phyloP scores from a whole-genome alignment of 2,888 invertebrate species.

The Macaria notata region DNA sequence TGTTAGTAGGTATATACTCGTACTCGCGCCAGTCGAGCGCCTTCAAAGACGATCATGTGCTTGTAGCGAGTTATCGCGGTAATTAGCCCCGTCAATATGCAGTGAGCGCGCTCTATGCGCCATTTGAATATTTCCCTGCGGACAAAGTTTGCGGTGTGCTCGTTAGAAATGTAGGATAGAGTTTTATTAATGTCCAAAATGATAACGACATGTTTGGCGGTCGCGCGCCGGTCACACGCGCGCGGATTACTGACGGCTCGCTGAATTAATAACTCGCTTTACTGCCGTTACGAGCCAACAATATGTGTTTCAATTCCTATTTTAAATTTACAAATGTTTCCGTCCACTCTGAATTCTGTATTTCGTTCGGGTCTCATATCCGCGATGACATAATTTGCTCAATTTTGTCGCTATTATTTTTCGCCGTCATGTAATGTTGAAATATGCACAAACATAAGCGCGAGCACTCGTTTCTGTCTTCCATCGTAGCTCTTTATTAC shows the following conservation, averaged over 20 bases:
- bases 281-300: slow-evolving; percentile 46
- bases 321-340: slow-evolving; percentile 56
- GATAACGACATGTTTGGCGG: slow-evolving; percentile 64
- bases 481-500: slow-evolving; percentile 32
- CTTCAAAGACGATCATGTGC: slow-evolving; percentile 9
- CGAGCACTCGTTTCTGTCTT: slow-evolving; percentile 29
- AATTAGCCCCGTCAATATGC: slow-evolving; percentile 62
- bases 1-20: not conserved
- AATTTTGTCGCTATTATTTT: slow-evolving; percentile 24
- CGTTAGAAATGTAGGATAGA: slow-evolving; percentile 57
- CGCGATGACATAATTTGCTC: slow-evolving; percentile 27
- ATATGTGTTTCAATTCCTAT: slow-evolving; percentile 56
- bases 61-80: slow-evolving; percentile 34
- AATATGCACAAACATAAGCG: slow-evolving; percentile 30
- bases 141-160: slow-evolving; percentile 56
- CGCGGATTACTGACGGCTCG: slow-evolving; percentile 59
- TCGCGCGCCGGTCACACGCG: slow-evolving; percentile 40
- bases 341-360: slow-evolving; percentile 43
- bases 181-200: slow-evolving; percentile 73
- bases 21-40: not conserved
- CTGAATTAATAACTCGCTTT: slow-evolving; percentile 66
- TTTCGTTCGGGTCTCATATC: slow-evolving; percentile 39
- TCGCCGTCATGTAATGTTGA: slow-evolving; percentile 12
- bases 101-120: slow-evolving; percentile 41
- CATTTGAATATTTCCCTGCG: slow-evolving; percentile 62